Evolutionary conservation across 2,797 vertebrate genomes (phyloP), one percentile per base, ranked within the genome.

Genomic region (Gorsachius magnificus): DNA sequence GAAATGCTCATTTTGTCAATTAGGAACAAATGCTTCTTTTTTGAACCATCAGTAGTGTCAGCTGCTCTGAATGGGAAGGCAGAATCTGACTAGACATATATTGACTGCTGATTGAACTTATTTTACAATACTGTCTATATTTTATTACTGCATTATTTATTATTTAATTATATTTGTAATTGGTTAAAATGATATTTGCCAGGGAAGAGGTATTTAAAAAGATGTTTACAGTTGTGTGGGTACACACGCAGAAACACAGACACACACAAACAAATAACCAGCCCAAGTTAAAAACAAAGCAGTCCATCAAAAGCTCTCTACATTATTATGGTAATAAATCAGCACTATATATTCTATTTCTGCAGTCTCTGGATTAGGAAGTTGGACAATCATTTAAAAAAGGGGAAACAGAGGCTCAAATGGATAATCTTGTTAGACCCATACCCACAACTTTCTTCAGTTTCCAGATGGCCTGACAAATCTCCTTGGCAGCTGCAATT

Each of bases 361-460:
- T 87, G 56, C 82, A 65, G 60, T 58, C 41, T 78, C 46, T 68
- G 74, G 58, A 94, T 88, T 83, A 92, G 58, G 75, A 91, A 87
- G 33, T 68, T 68, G 46, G 76, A 83, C 89, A 97, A 95, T 95
- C 45, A 76, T 83, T 93, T 94, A 33, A 85, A 87, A 57, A 94
- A n/a, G 74, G n/a, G 61, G 88, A 94, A 95, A 71, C 51, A 84
- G 74, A 79, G 71, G 48, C 65, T 65, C 6, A 20, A 94, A 94
- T 4, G 72, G 81, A 95, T 57, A 95, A 93, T 96, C 79, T 96
- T 92, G 90, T 97, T 89, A 96, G 70, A 96, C 50, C 24, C 99
- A 98, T 98, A 99, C 99, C 99, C 76, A 98, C 83, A 95, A 98
- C 97, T 95, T 97, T 98, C 97, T 98, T 99, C 94, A 99, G 98